Base-by-base conservation (phyloP, 2,113 vertebrate species). In the Grammomys dolichurus region DNA sequence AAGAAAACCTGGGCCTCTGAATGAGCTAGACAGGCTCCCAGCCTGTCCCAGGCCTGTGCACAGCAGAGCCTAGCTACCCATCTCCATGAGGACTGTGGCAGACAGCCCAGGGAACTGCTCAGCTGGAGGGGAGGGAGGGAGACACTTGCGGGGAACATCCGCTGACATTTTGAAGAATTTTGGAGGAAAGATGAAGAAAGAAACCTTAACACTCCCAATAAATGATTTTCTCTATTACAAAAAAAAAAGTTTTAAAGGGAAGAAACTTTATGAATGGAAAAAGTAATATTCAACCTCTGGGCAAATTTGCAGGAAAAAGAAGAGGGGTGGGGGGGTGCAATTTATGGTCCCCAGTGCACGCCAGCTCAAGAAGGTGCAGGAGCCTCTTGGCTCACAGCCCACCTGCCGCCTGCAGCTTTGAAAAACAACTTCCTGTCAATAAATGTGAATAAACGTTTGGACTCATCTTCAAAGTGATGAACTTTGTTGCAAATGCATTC, bases 341-440 rank as follows among this genome's bases (percentile, higher is more conserved):
- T 40, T 51, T 0, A 0, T 0, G 36, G 1, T 56, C 93, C 48
- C n/a, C 76, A 51, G 93, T 24, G 24, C 1, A 0, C 65, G 24
- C 89, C 1, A 0, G 65, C 90, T 40, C 91, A 75, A 65, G 93
- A 96, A 95, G 98, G 97, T 96, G 97, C 94, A 14, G 91, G 92
- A 87, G 94, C 40, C 0, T 0, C 96, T 96, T 98, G 98, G 98
- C 98, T 77, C 9, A 0, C 9, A 46, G 72, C 96, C 95, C 43
- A 77, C 89, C 92, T 89, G 96, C 97, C 43, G 96, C 87, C 97
- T 10, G 78, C 82, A 96, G 95, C 97, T 97, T 97, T 96, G 98
- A 96, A 95, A 98, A 98, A 98, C 98, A 98, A 98, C 98, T 99
- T 99, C 98, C 98, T 98, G 98, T 98, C 98, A 98, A 98, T 98